These are phyloP conservation scores for Nineta flava DNA, from an alignment of 2,888 invertebrate genomes.

Conservation along the genomic window DNA sequence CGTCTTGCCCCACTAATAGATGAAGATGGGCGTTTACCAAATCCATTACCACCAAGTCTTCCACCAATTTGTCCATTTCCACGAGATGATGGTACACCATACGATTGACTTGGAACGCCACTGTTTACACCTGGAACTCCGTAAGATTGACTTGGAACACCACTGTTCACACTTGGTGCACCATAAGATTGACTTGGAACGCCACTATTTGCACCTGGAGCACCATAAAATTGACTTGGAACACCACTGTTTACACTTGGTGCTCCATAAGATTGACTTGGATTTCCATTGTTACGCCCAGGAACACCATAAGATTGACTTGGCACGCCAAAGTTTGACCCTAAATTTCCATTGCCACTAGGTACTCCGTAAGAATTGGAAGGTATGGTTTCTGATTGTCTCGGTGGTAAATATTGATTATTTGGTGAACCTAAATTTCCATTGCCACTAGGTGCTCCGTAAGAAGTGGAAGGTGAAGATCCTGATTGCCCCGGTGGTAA, in stretches of 20 bases:
- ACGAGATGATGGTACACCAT: background rate
- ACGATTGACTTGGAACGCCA: background rate
- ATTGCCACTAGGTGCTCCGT: background rate
- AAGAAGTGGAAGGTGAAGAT: background rate
- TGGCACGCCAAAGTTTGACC: background rate
- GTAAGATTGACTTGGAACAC: background rate
- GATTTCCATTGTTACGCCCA: too few species aligned
- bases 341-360: too few species aligned
- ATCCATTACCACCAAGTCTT: background rate
- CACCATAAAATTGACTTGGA: background rate
- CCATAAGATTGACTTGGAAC: background rate
- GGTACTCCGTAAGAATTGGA: too few species aligned
- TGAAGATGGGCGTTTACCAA: background rate
- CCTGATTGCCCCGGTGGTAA: background rate
- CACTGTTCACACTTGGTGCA: background rate
- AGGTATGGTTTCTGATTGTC: too few species aligned
- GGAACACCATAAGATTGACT: too few species aligned
- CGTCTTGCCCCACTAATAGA: background rate
- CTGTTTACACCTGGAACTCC: background rate
- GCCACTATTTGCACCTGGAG: background rate
- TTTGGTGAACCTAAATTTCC: background rate
- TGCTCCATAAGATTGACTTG: background rate
- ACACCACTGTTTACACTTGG: background rate
- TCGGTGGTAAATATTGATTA: background rate
- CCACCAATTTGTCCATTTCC: background rate